Base-by-base conservation (phyloP, 2,113 vertebrate genomes). In the sheep (Ovis aries) region DNA sequence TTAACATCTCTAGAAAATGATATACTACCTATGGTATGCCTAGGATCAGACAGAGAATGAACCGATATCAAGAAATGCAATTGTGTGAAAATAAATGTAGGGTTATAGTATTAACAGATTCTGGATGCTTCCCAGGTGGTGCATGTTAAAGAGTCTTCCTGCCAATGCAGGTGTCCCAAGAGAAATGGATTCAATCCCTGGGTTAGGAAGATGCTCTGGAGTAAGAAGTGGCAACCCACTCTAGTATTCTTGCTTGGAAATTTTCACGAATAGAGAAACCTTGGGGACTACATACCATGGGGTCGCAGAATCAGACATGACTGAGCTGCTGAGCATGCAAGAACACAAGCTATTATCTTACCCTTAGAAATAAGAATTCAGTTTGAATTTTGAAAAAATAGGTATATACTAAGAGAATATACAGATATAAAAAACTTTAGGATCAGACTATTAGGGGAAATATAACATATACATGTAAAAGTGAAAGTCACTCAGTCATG, bases 341-440 rank as follows among this genome's bases (percentile, higher is more conserved):
- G 19, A 23, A 74, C 21, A 40, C 67, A 95, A 57, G 21, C n/a
- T 53, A 52, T 81, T 59, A 67, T 67, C 43, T 48, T 90, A 74
- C 29, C 25, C 23, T 94, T 80, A 90, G 48, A 95, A 97, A n/a
- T 33, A 57, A 74, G 31, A 83, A 93, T 90, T 95, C 33, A 48
- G 43, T 29, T 84, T 94, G 55, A 90, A 67, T 91, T 97, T 95
- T 11, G 29, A 94, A 88, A 97, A 87, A 9, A 62, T 6, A n/a
- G 27, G 50, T 78, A 4, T 80, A 7, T 48, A 10, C 45, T 29
- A 48, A 48, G 16, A 48, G n/a, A 62, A 82, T 55, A 67, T 29
- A 0, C 19, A 88, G 53, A 92, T 67, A 83, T 15, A 85, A 91
- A 94, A 77, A 88, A 90, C 11, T 95, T 48, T 33, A 23, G 5